Conservation (phyloP, 23 tunicate genomes). For the Diplosoma virens region DNA sequence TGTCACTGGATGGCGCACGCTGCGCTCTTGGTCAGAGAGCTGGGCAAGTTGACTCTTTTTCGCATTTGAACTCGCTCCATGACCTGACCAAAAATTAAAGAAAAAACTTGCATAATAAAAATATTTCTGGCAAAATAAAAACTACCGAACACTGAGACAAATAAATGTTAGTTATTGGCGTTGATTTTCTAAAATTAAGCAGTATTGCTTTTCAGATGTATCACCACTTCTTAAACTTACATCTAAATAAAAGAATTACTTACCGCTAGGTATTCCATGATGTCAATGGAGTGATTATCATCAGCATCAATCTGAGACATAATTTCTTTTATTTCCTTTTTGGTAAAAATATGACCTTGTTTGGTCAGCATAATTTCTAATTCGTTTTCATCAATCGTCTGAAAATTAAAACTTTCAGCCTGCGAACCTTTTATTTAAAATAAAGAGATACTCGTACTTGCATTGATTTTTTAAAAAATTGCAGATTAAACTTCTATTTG, state of each 20-base stretch:
- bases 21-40: constrained; percentile 54
- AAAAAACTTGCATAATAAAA: not conserved
- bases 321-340: constrained; percentile 71
- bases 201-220: too few relatives aligned
- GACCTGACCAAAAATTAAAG: constrained; percentile 31
- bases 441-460: too few relatives aligned
- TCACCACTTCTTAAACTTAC: too few relatives aligned
- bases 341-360: constrained; percentile 69
- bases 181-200: too few relatives aligned
- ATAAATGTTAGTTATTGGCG: too few relatives aligned
- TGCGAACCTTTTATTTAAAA: not conserved
- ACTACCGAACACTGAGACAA: too few relatives aligned
- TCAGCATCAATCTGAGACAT: constrained; percentile 79
- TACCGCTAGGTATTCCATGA: constrained; percentile 88
- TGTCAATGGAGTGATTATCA: constrained; percentile 63
- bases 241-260: constrained; percentile 21
- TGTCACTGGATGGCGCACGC: constrained; percentile 64
- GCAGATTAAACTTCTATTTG: too few relatives aligned
- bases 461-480: too few relatives aligned
- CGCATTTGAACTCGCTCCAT: constrained; percentile 81
- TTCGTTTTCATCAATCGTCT: constrained; percentile 78
- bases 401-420: not conserved
- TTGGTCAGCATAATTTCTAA: constrained; percentile 61
- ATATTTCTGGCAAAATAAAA: not conserved
- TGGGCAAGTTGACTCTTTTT: constrained; percentile 72